These are phyloP conservation scores for Umimayanthus kanabou DNA, from an alignment of 92 coral and sea anemone genomes.

Conservation along the genomic window DNA sequence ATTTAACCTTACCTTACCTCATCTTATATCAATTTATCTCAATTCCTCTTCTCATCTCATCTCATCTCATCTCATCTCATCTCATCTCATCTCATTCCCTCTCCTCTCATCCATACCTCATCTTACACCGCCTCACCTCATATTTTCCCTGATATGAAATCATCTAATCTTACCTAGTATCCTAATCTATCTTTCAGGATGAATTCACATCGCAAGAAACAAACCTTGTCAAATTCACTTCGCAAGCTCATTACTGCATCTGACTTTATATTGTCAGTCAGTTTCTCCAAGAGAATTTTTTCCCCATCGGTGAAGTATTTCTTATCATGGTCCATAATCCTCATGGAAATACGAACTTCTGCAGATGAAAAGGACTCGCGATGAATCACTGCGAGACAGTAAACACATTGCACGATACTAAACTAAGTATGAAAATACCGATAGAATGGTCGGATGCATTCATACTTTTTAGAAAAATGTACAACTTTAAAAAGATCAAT, in stretches of 20 bases:
- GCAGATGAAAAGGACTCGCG: not conserved
- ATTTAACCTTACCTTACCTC: no score
- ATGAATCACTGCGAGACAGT: not conserved
- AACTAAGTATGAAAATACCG: no score
- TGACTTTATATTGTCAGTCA: conserved; percentile 1
- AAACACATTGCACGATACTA: no score
- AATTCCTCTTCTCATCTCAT: no score
- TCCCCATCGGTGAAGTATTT: conserved; percentile 15
- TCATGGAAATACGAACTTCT: conserved; percentile 31
- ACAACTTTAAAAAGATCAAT: no score
- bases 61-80: no score
- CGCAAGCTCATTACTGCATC: conserved; percentile 16
- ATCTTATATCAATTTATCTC: not conserved
- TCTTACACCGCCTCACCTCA: not conserved
- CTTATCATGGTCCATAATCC: conserved; percentile 15
- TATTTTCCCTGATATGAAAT: not conserved
- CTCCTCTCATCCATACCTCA: not conserved
- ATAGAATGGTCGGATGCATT: no score
- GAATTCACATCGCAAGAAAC: not conserved
- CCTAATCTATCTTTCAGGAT: no score
- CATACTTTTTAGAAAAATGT: no score
- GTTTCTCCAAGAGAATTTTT: not conserved
- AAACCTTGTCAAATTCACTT: conserved; percentile 10
- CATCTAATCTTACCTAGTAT: not conserved
- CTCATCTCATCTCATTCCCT: no score